Base-by-base conservation (phyloP, 2,888 invertebrate genomes). In the Dendrolimus pini region DNA sequence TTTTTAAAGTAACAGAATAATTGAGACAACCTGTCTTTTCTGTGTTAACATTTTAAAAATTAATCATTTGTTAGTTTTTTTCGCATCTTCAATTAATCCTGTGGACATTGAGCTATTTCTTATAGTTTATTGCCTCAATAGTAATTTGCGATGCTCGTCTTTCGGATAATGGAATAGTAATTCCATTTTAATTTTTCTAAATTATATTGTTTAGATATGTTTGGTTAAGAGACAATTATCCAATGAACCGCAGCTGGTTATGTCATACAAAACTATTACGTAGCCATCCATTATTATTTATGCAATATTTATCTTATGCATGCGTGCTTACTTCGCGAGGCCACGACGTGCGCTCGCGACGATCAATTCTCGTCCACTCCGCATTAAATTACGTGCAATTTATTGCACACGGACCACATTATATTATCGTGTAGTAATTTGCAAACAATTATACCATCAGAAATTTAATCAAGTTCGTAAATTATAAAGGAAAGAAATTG, bases 341-440 rank as follows among this genome's bases (percentile, higher is more conserved):
- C 60, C 62, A 63, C 59, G 64, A 65, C 65, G 67, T 67, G 70
- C 65, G 70, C 61, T 62, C 61, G 59, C 65, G 47, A 9, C 47
- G 47, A 65, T 66, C 64, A 62, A 62, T 61, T 61, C 70, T 66
- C 67, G 65, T 69, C 66, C 68, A 75, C 72, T 74, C 69, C 67
- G 68, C 64, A 66, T 78, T 72, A 81, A 85, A 83, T 84, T 82
- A 81, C 69, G 71, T 78, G 77, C 80, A 87, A 84, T 85, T 85
- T 85, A 80, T 82, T 78, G 73, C 80, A 73, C 66, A 75, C 75
- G 75, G 77, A 72, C 75, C 70, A 72, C 69, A 79, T 77, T 81
- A 78, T 78, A 82, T 82, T 83, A 84, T 77, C 79, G 74, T 77
- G 79, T 72, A 77, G 76, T 79, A 77, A 83, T 83, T 83, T 78